Base-by-base conservation (phyloP, 2,888 invertebrate genomes). In the Zaprionus lineosus region DNA sequence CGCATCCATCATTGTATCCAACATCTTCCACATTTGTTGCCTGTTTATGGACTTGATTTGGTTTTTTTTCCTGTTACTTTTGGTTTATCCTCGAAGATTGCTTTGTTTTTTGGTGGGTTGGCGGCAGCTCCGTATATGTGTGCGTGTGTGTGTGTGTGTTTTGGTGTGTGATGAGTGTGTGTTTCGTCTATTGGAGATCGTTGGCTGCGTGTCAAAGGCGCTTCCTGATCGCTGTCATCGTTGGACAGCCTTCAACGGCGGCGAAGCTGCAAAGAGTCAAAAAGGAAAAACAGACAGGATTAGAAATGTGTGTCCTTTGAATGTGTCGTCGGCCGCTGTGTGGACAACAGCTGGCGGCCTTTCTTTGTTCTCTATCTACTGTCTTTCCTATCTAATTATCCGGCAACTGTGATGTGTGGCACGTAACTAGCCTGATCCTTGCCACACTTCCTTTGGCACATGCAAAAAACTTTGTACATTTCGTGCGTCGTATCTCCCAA, bases 21-120 rank as follows among this genome's bases (percentile, higher is more conserved):
- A 86, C 90, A 90, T 90, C 87, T 90, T 88, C 89, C 89, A 90
- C 90, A 90, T 90, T 86, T 86, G 86, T 7, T 33, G 33, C 3
- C 28, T 36, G 41, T 50, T 34, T n/a, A 53, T 19, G 36, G 26
- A 19, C 18, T 12, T 8, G 26, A 26, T 33, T 43, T 18, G 19
- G 1, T 29, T 31, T 2, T 7, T 11, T 33, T 48, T 24, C 9
- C 15, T 19, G 28, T 24, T 44, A 14, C 19, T 21, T 26, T 34
- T 28, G 31, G 47, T 31, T 55, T 9, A 3, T 31, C 14, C 21
- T 21, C 21, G 3, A 21, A 5, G 21, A 5, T 62, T 67, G 65
- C 47, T 24, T 15, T 44, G 26, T 63, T 28, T 37, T 53, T 41
- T 50, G n/a, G n/a, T 36, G 60, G 53, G 37, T 44, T n/a, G 21